Base-by-base conservation (phyloP, 2,797 vertebrate genomes). In the Anguilla megastoma region DNA sequence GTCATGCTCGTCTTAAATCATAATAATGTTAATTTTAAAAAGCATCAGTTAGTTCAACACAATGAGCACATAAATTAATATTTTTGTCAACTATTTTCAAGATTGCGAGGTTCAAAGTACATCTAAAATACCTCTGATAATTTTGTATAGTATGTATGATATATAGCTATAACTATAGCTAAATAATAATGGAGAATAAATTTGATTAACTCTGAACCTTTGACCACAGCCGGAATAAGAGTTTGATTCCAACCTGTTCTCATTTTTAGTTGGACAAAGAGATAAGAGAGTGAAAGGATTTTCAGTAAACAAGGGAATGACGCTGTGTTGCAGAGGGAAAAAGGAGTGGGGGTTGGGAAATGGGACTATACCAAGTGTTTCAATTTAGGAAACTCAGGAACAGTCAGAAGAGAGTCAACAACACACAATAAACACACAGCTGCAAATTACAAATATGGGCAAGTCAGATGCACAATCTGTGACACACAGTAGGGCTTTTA, bases 301-400 rank as follows among this genome's bases (percentile, higher is more conserved):
- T 18, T 7, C 45, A n/a, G 41, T 79, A 79, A 79, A 79, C 45
- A 12, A 48, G 10, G 50, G 52, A 84, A 84, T 58, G 52, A 54
- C 83, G 27, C 24, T 52, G 45, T 45, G 50, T 33, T 27, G 12
- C 27, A 54, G 80, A 2, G 10, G 52, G 45, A 10, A 33, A n/a
- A 54, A 84, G 50, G 50, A 30, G 16, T 58, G 52, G 48, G 48
- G 45, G 79, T 45, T n/a, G 45, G 80, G 80, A 50, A 6, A 24
- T 12, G 21, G 80, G 83, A 84, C n/a, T 54, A 52, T 84, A 84
- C n/a, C 83, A 84, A 84, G 45, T 30, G 83, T 56, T 54, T 58
- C 9, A 4, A 9, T 58, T n/a, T 30, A 27, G 83, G 52, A n/a
- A 27, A 30, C 12, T 84, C 14, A 0, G 9, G 52, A 56, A n/a